Percentiles rank a stretch among this genome's conserved stretches.
phyloP scores from a whole-genome alignment of 2,888 invertebrate species.

The Drosophila testacea region DNA sequence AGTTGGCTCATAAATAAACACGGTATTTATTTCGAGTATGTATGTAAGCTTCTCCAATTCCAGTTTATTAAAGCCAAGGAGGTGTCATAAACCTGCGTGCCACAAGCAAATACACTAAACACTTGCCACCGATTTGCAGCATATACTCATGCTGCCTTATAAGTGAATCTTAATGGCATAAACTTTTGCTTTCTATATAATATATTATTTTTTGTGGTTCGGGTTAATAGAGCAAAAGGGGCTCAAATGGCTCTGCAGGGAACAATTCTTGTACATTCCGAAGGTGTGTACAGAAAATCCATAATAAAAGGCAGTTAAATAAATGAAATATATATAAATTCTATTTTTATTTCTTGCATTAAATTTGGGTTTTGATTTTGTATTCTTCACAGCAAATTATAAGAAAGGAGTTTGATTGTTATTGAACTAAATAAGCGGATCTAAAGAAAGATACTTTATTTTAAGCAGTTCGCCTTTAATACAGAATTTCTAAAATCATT shows the following conservation, averaged over 20 bases:
- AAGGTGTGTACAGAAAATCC: conserved; percentile 2
- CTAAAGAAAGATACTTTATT: no score
- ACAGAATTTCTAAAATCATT: no score
- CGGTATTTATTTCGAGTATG: no score
- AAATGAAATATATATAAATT: neutral
- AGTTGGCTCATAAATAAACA: conserved; percentile 49
- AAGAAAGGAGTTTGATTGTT: neutral
- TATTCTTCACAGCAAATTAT: neutral
- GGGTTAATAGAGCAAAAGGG: conserved; percentile 19
- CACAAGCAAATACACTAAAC: conserved; percentile 8
- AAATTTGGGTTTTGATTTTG: neutral
- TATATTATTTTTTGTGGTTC: neutral
- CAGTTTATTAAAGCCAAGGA: conserved; percentile 28
- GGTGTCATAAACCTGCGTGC: conserved; percentile 28
- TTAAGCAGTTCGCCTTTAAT: no score
- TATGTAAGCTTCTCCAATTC: conserved; percentile 4
- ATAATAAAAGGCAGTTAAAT: neutral
- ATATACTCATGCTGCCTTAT: conserved; percentile 12
- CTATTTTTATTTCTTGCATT: neutral
- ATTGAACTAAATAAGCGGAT: neutral
- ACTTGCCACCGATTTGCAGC: conserved; percentile 22
- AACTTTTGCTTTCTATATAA: conserved; percentile 28
- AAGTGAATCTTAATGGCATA: conserved; percentile 54
- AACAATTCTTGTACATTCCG: neutral
- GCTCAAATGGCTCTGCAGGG: conserved; percentile 37